A percentile compares a stretch with the other conserved stretches of the same genome.
Conservation (phyloP, 2,113 vertebrate genomes). For the Myocastor coypus region DNA sequence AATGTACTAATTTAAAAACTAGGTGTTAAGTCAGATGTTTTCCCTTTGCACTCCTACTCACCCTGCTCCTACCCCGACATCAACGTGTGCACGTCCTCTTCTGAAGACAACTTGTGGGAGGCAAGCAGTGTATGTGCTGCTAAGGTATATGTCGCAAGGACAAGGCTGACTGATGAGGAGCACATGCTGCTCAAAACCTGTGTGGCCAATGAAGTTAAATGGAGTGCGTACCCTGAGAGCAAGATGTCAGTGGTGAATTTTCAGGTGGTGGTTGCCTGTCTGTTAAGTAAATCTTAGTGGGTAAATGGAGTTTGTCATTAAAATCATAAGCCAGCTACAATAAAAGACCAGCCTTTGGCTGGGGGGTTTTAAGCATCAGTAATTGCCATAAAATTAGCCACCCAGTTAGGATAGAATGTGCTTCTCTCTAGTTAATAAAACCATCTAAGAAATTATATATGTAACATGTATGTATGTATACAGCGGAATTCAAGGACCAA, state of each 20-base stretch:
- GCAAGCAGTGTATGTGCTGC: slow-evolving; percentile 75
- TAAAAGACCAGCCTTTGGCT: slow-evolving; percentile 82
- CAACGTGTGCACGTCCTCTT: slow-evolving; percentile 70
- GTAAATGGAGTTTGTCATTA: slow-evolving; percentile 82
- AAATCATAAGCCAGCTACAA: slow-evolving; percentile 84
- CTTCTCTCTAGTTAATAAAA: slow-evolving; percentile 86
- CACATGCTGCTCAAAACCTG: slow-evolving; percentile 70
- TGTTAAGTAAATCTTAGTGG: slow-evolving; percentile 70
- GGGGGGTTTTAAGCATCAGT: slow-evolving; percentile 82
- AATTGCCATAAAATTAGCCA: slow-evolving; percentile 84
- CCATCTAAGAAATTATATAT: slow-evolving; percentile 84
- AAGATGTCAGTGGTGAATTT: slow-evolving; percentile 75
- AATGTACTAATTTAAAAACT: slow-evolving; percentile 76
- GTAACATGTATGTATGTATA: slow-evolving; percentile 87
- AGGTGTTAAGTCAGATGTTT: slow-evolving; percentile 40
- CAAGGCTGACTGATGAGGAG: slow-evolving; percentile 66
- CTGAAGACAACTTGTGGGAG: slow-evolving; percentile 68
- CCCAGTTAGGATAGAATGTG: slow-evolving; percentile 86
- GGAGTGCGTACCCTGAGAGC: slow-evolving; percentile 74
- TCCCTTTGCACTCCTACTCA: background rate
- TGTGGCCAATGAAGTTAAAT: slow-evolving; percentile 74
- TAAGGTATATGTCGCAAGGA: slow-evolving; percentile 61
- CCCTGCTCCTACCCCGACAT: background rate
- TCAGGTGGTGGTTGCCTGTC: slow-evolving; percentile 69
- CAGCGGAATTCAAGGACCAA: slow-evolving; percentile 90